Evolutionary conservation across 1,140 invertebrate species (phyloP).

Genomic region (Euura lappo): DNA sequence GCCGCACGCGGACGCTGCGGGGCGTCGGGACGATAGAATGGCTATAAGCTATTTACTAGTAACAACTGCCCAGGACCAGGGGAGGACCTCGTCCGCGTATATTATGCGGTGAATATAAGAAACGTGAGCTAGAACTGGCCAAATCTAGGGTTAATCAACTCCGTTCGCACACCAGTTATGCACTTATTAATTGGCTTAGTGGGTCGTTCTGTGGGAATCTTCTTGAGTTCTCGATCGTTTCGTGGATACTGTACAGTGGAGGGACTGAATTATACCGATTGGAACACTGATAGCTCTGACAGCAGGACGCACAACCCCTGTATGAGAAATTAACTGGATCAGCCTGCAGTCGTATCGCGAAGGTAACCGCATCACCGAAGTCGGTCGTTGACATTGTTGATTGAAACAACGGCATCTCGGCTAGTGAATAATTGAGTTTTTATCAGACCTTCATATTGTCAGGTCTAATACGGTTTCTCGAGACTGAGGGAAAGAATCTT

Average conservation of each 20-base stretch:
- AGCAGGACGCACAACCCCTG: background rate
- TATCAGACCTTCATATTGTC: too few species aligned
- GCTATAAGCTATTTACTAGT: conserved; percentile 39
- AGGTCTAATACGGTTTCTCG: too few species aligned
- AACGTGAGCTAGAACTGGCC: background rate
- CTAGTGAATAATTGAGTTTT: too few species aligned
- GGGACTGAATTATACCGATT: background rate
- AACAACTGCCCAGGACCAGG: conserved; percentile 27
- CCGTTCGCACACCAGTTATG: too few species aligned
- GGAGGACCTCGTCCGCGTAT: conserved; percentile 21
- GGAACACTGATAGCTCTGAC: conserved; percentile 1
- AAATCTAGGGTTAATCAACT: too few species aligned
- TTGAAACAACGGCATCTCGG: too few species aligned
- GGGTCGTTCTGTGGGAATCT: conserved; percentile 8
- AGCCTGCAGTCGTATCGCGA: too few species aligned
- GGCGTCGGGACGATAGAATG: conserved; percentile 27
- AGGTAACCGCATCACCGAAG: too few species aligned
- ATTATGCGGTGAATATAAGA: conserved; percentile 51
- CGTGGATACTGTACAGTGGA: too few species aligned
- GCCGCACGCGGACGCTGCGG: conserved; percentile 46
- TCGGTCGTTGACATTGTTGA: too few species aligned
- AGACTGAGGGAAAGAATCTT: too few species aligned
- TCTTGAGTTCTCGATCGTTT: background rate
- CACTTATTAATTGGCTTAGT: conserved; percentile 52
- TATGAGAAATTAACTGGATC: too few species aligned